Percentiles rank a stretch among this genome's conserved stretches.
Evolutionary conservation across 2,113 vertebrate genomes (phyloP).

Genomic region (Pyrgilauda ruficollis): DNA sequence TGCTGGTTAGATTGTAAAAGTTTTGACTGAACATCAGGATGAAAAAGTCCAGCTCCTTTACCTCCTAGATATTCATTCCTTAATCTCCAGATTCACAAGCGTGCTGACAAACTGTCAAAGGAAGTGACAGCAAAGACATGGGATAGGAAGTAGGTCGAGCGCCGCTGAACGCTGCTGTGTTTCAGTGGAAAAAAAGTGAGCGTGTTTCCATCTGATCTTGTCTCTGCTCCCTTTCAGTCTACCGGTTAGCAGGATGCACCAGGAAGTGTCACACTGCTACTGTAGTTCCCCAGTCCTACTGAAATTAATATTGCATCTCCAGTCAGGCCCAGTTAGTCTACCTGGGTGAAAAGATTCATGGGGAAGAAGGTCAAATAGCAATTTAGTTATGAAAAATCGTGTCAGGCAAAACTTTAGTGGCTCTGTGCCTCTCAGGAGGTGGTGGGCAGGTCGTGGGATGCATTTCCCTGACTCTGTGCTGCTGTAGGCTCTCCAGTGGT

Average conservation of each 20-base stretch:
- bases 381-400: accelerated
- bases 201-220: slow-evolving; percentile 39
- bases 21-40: slow-evolving; percentile 21
- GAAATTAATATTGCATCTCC: background rate
- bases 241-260: background rate
- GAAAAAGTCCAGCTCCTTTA: background rate
- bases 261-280: background rate
- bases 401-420: background rate
- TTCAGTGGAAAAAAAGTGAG: slow-evolving; percentile 28
- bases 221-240: slow-evolving; percentile 44
- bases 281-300: background rate
- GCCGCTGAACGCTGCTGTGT: background rate
- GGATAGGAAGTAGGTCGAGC: slow-evolving; percentile 13
- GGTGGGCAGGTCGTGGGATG: accelerated
- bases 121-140: slow-evolving; percentile 38
- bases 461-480: background rate
- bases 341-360: background rate
- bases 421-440: background rate
- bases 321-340: no score
- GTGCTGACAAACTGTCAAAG: slow-evolving; percentile 18
- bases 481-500: background rate
- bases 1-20: background rate
- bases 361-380: background rate
- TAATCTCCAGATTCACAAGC: background rate
- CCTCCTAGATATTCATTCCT: background rate